A percentile compares a stretch with the other conserved stretches of the same genome.
Evolutionary conservation across 2,797 vertebrate species (phyloP).

Genomic region (Mycteria americana): DNA sequence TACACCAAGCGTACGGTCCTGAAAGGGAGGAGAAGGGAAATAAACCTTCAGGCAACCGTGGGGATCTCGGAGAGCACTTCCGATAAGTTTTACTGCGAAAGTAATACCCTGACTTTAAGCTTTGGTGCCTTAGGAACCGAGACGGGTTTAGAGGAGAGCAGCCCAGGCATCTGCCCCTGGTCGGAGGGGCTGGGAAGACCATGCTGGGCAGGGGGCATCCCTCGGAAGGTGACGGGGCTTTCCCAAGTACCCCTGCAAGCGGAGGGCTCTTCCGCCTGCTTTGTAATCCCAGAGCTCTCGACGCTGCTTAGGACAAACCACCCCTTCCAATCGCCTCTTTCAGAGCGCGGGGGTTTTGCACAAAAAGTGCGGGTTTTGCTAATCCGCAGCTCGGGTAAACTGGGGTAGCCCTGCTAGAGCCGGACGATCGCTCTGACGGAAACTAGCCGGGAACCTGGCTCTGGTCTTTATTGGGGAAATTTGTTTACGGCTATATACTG

Average conservation of each 20-base stretch:
- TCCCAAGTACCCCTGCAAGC: accelerated
- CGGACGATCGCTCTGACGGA: not conserved
- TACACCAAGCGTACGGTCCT: accelerated
- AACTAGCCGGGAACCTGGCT: not conserved
- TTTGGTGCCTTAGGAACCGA: not conserved
- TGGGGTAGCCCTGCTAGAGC: not conserved
- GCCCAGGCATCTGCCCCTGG: not conserved
- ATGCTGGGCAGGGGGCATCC: not conserved
- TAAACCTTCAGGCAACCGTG: not conserved
- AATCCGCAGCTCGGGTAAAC: not conserved
- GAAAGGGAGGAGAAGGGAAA: not conserved
- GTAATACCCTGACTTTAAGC: not conserved
- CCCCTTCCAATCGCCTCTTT: not conserved
- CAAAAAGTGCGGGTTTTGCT: no score
- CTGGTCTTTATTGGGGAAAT: not conserved
- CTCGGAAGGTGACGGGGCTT: not conserved
- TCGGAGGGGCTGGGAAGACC: not conserved
- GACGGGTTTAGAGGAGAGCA: not conserved
- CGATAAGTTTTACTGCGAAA: not conserved
- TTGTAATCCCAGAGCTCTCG: not conserved
- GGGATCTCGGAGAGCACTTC: not conserved
- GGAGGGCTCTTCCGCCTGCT: not conserved
- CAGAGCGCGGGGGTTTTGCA: accelerated
- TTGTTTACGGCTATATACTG: not conserved
- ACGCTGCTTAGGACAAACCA: accelerated